Conservation (phyloP, 2,888 invertebrate genomes). For the Melieria omissa region DNA sequence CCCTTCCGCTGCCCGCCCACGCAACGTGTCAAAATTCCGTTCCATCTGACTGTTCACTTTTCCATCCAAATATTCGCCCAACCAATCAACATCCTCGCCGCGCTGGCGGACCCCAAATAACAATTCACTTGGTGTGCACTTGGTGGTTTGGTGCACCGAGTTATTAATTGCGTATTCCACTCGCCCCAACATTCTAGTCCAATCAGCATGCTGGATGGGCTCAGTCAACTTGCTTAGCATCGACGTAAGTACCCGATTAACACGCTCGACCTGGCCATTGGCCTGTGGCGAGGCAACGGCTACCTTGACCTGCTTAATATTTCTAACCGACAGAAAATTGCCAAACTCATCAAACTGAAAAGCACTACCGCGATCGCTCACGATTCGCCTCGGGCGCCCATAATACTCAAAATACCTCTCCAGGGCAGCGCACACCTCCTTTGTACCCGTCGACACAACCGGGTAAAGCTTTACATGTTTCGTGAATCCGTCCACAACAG, state of each 20-base stretch:
- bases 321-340: constrained; percentile 21
- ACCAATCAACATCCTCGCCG: constrained; percentile 27
- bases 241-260: constrained; percentile 35
- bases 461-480: constrained; percentile 20
- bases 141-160: constrained; percentile 29
- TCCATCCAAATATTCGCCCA: constrained; percentile 20
- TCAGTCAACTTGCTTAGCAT: constrained; percentile 33
- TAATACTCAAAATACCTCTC: constrained; percentile 4
- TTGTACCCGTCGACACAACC: constrained; percentile 8
- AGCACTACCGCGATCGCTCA: constrained; percentile 14
- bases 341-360: constrained; percentile 37
- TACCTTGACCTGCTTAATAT: constrained; percentile 36
- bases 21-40: background rate
- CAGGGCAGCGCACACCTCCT: constrained; percentile 1
- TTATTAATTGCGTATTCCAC: constrained; percentile 38
- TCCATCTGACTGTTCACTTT: background rate
- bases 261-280: constrained; percentile 37
- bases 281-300: constrained; percentile 36
- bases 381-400: background rate
- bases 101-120: constrained; percentile 39
- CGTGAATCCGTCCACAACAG: constrained; percentile 18
- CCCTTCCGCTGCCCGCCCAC: background rate
- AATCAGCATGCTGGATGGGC: constrained; percentile 32
- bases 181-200: constrained; percentile 24
- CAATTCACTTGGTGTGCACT: constrained; percentile 27